Conservation (phyloP, 2,888 invertebrate genomes). For the Lumbricus terrestris region DNA sequence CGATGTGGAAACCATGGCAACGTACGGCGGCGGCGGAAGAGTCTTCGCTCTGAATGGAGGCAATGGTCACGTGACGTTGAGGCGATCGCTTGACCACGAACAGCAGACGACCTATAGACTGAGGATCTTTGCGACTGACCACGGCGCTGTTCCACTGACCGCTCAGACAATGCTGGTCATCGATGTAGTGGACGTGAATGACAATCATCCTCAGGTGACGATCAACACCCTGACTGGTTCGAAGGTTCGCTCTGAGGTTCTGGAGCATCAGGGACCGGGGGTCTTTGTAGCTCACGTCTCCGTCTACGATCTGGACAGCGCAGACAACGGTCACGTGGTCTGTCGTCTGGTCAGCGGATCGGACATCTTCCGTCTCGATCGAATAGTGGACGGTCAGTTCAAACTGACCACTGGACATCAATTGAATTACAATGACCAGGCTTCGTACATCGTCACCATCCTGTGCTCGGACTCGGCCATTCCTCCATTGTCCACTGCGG, state of each 20-base stretch:
- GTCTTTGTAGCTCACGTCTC: background rate
- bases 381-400: background rate
- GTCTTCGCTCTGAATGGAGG: background rate
- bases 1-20: background rate
- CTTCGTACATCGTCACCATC: background rate
- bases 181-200: background rate
- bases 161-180: background rate
- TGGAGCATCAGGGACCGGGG: background rate
- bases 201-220: background rate
- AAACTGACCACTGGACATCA: background rate
- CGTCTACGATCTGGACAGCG: background rate
- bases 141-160: background rate
- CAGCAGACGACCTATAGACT: background rate
- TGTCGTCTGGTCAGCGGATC: background rate
- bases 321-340: background rate
- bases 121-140: background rate
- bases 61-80: background rate
- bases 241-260: background rate
- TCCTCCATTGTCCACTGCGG: background rate
- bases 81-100: background rate
- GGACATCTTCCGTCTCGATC: background rate
- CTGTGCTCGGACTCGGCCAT: background rate
- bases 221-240: background rate
- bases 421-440: background rate
- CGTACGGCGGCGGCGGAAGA: background rate